These are phyloP conservation scores for Arctia plantaginis DNA, from an alignment of 2,888 invertebrate species.

Conservation along the genomic window DNA sequence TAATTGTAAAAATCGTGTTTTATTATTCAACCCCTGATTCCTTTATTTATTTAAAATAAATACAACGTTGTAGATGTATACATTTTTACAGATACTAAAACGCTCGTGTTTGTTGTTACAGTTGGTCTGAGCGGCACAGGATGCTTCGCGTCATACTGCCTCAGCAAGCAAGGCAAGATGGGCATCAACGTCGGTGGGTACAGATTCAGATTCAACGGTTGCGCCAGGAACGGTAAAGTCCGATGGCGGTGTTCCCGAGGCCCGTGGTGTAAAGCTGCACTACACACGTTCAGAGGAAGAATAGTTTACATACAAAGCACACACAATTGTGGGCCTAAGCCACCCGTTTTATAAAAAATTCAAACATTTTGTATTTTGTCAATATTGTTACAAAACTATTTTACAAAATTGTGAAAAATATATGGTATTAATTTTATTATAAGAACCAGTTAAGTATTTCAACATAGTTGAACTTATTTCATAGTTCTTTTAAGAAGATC, in stretches of 20 bases:
- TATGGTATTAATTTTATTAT: slow-evolving; percentile 29
- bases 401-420: slow-evolving; percentile 26
- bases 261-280: slow-evolving; percentile 82
- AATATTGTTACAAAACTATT: slow-evolving; percentile 29
- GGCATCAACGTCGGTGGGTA: slow-evolving; percentile 82
- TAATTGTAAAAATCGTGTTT: neutral
- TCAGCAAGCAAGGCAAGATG: slow-evolving; percentile 84
- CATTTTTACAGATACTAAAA: slow-evolving; percentile 30
- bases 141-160: slow-evolving; percentile 81
- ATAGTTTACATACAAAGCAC: slow-evolving; percentile 81
- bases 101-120: slow-evolving; percentile 52
- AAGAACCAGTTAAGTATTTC: slow-evolving; percentile 12
- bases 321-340: slow-evolving; percentile 81
- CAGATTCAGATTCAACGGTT: slow-evolving; percentile 81
- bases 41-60: neutral
- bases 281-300: slow-evolving; percentile 79
- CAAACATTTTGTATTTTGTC: slow-evolving; percentile 1
- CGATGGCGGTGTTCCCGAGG: slow-evolving; percentile 82
- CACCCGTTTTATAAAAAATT: slow-evolving; percentile 55
- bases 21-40: neutral
- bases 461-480: slow-evolving; percentile 19
- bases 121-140: slow-evolving; percentile 78
- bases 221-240: slow-evolving; percentile 81
- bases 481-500: neutral
- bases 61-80: neutral